Base-by-base conservation (phyloP, 2,888 invertebrate genomes). In the Allygus modestus region DNA sequence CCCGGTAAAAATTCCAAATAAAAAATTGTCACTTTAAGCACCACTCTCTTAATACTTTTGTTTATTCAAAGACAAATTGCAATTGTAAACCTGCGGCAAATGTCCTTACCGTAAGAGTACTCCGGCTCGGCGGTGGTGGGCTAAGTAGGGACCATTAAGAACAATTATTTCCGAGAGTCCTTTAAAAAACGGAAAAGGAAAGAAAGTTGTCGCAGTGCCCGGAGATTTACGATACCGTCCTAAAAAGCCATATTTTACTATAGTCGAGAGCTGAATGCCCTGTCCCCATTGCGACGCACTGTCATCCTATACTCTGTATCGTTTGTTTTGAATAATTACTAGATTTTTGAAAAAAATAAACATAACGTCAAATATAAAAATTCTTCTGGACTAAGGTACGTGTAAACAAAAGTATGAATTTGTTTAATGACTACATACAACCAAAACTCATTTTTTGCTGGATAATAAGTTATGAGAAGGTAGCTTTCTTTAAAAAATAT, bases 151-250 rank as follows among this genome's bases (percentile, higher is more conserved):
- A 20, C 77, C 77, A 77, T 77, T 77, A 77, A 43, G 46, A 43
- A 77, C 77, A 77, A 77, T 77, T 77, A 77, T 77, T 77, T 77
- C 77, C 77, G 77, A 77, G 77, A 51, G 77, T 28, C 51, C 77
- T 46, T 77, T 77, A 51, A 77, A 77, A 77, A 77, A 17, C 41
- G 77, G 23, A 51, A 51, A 28, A 26, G 77, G 51, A 17, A 51
- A 43, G 77, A 77, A 51, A 77, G 77, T 77, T 77, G 77, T 77
- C 77, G 77, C 43, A 41, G 73, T 77, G 43, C 23, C 51, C 43
- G 46, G 20, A 46, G 77, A 77, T 77, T 77, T 77, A 77, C 77
- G 77, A 51, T 28, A 77, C 26, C 31, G 51, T 46, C 17, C 77
- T 51, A 51, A 77, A 65, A 77, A 77, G 77, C 77, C 51, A 51